These are phyloP conservation scores for Diorhabda carinulata DNA, from an alignment of 1,140 invertebrate species.

Conservation along the genomic window DNA sequence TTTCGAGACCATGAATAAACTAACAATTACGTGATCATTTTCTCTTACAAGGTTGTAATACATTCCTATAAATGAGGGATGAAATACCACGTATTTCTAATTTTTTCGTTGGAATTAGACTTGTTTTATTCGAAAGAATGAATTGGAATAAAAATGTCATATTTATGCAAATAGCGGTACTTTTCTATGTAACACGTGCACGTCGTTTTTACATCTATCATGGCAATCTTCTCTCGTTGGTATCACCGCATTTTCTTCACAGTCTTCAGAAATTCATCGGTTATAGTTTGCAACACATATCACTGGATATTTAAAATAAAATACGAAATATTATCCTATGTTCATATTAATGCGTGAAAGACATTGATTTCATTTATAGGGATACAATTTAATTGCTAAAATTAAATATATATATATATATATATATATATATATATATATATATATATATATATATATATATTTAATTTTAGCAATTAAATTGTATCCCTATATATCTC, in stretches of 20 bases:
- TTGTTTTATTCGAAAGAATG: constrained; percentile 9
- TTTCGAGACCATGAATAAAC: too few relatives aligned
- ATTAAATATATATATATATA: too few relatives aligned
- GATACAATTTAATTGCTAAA: too few relatives aligned
- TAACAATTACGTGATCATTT: too few relatives aligned
- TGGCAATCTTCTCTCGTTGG: constrained; percentile 2
- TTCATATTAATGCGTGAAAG: not conserved
- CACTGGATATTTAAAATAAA: not conserved
- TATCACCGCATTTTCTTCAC: not conserved
- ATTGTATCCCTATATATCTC: too few relatives aligned
- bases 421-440: too few relatives aligned
- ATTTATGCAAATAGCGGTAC: constrained; percentile 5
- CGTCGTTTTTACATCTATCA: constrained; percentile 12
- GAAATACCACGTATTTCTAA: not conserved
- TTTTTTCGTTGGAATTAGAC: constrained; percentile 3
- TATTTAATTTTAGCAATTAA: too few relatives aligned
- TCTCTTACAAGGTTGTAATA: too few relatives aligned
- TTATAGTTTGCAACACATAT: not conserved
- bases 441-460: too few relatives aligned
- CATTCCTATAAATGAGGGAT: not conserved
- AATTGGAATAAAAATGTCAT: constrained; percentile 15
- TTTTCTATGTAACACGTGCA: constrained; percentile 1
- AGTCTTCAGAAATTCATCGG: not conserved
- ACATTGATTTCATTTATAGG: too few relatives aligned
- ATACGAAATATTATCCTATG: not conserved